Conservation (phyloP, 1,140 invertebrate genomes). For the Gryllus bimaculatus region DNA sequence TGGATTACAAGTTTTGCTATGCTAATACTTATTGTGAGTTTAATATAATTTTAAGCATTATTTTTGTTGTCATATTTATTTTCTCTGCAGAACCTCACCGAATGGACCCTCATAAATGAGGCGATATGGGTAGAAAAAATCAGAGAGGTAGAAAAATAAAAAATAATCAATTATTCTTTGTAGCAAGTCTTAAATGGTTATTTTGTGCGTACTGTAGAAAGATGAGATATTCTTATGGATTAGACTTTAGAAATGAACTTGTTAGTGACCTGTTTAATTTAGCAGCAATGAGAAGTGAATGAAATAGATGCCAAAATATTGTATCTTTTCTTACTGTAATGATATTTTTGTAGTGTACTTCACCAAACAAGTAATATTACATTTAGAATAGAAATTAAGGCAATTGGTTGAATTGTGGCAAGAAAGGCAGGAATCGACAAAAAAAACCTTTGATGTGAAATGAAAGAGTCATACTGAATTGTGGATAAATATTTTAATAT, state of each 20-base stretch:
- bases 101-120: constrained; percentile 86
- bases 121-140: constrained; percentile 82
- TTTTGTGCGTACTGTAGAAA: not conserved
- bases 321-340: constrained; percentile 22
- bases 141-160: constrained; percentile 60
- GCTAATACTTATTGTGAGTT: constrained; percentile 9
- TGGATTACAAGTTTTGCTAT: not conserved
- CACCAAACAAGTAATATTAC: not conserved
- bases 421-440: not conserved
- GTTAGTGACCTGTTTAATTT: constrained; percentile 14
- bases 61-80: constrained; percentile 16
- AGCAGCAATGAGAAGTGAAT: constrained; percentile 8
- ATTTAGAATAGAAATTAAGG: not conserved
- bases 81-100: constrained; percentile 77
- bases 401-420: not conserved
- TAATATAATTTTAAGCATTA: constrained; percentile 7
- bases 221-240: constrained; percentile 8
- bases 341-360: not conserved
- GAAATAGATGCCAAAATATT: constrained; percentile 13
- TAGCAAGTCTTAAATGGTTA: constrained; percentile 5
- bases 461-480: not conserved
- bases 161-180: constrained; percentile 6
- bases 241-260: constrained; percentile 14
- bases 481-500: not conserved
- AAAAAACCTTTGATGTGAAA: not conserved